Evolutionary conservation across 2,113 vertebrate genomes (phyloP).

Genomic region (Chloropsis hardwickii): DNA sequence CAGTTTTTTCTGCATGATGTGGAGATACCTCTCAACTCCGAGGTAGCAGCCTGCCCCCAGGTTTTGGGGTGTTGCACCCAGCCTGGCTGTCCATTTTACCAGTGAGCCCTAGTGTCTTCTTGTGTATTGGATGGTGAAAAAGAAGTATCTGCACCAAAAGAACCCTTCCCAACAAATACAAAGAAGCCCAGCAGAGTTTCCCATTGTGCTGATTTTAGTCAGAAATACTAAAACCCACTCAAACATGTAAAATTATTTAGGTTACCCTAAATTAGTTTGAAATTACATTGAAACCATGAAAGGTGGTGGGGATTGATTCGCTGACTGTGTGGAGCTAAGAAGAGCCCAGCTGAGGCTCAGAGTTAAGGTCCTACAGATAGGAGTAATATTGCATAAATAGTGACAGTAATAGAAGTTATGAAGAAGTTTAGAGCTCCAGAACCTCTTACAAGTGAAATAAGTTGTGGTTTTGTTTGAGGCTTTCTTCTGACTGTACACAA

Average conservation of each 20-base stretch:
- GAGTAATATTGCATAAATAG: neutral
- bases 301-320: neutral
- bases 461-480: neutral
- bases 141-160: neutral
- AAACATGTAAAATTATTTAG: neutral
- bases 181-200: neutral
- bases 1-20: neutral
- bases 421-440: neutral
- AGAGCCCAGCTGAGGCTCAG: neutral
- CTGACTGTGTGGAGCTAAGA: neutral
- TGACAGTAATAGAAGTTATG: neutral
- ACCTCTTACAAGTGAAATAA: neutral
- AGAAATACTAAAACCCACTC: neutral
- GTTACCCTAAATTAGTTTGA: neutral
- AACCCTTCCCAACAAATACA: neutral
- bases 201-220: neutral
- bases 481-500: neutral
- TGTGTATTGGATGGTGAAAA: neutral
- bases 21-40: neutral
- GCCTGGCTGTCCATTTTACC: neutral
- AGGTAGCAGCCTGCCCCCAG: neutral
- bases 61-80: neutral
- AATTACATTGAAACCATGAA: accelerated
- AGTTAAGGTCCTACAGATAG: neutral
- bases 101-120: accelerated